A percentile compares a stretch with the other conserved stretches of the same genome.
Conservation (phyloP, 2,888 invertebrate species). For the Frankliniella intonsa region DNA sequence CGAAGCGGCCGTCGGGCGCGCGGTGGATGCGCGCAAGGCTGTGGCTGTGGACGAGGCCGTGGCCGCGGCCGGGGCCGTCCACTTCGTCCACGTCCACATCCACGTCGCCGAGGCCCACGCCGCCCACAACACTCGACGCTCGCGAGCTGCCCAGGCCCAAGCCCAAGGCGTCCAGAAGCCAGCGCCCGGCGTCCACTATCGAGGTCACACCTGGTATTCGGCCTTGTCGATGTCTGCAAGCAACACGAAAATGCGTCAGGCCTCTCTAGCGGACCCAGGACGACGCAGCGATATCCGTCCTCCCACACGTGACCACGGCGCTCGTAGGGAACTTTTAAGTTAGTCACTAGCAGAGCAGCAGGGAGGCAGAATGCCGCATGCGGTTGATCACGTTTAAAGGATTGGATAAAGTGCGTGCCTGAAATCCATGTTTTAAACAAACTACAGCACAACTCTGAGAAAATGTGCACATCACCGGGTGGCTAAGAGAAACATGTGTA, state of each 20-base stretch:
- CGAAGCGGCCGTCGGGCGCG: constrained; percentile 70
- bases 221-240: constrained; percentile 62
- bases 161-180: constrained; percentile 47
- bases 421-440: no score
- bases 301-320: no score
- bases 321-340: no score
- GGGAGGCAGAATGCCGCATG: no score
- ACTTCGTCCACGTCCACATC: constrained; percentile 35
- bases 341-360: no score
- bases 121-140: constrained; percentile 26
- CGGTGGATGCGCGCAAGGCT: constrained; percentile 64
- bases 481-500: no score
- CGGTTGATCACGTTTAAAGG: no score
- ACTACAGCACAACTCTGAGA: no score
- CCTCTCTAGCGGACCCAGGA: constrained; percentile 29
- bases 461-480: no score
- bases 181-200: constrained; percentile 40
- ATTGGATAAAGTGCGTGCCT: no score
- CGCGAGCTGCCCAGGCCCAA: constrained; percentile 38
- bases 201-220: constrained; percentile 85
- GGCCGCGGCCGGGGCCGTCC: constrained; percentile 37
- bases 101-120: constrained; percentile 31
- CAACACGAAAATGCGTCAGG: neutral
- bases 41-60: constrained; percentile 20
- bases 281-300: constrained; percentile 26